Evolutionary conservation across 1,140 invertebrate species (phyloP), one percentile per base, ranked within the genome.

Genomic region (Cotesia glomerata): DNA sequence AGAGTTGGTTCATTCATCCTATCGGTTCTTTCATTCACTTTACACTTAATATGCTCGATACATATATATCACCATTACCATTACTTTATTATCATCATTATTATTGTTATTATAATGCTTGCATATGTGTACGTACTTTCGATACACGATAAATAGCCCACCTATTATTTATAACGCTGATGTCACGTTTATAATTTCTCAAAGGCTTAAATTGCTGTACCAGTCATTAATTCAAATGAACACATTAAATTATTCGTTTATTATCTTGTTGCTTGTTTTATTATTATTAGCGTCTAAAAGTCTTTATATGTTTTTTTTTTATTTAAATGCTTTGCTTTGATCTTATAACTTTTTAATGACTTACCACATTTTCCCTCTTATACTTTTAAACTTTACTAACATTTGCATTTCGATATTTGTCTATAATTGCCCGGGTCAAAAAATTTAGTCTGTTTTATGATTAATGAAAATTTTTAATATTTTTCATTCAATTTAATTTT

Each of bases 11-110:
- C 77, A 79, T 79, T 79, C 77, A 79, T 77, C 78, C 77, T 56
- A 26, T 72, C 54, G 69, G 9, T 72, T 71, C 74, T 75, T 78
- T 78, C 77, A 78, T 80, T 80, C 79, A 78, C 75, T 77, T 74
- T 67, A 69, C 79, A 78, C 58, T 73, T 65, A 61, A 62, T 71
- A 73, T 76, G 65, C 74, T 75, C 75, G 26, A 26, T 26, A 26
- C 26, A 45, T 7, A 45, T 45, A 45, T 9, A 45, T 9, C 39
- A 11, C 11, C 39, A 45, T 45, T 45, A 45, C 39, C 7, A 45
- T 45, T 9, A 9, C 11, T 9, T 45, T 45, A 45, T 45, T 45
- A 45, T 45, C 1, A 39, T 39, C 9, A 39, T 39, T 39, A 75
- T 78, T 76, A 77, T 78, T 78, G 39, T 45, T 45, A 45, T 45